Evolutionary conservation across 2,113 vertebrate species (phyloP), one percentile per base, ranked within the genome.

Genomic region (Nerophis lumbriciformis): DNA sequence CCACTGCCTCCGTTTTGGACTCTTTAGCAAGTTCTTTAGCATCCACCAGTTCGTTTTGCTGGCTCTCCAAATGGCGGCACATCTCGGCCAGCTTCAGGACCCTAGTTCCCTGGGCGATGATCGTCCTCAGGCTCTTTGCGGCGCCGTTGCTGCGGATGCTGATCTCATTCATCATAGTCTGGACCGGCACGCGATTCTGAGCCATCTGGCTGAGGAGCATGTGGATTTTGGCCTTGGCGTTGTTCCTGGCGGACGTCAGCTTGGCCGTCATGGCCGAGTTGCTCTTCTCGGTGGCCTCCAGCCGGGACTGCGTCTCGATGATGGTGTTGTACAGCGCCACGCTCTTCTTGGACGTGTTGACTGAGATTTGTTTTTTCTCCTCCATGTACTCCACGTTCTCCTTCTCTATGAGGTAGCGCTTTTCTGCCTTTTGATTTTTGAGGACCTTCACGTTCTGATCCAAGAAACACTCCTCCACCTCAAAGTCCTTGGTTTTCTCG

Each of bases 401-500:
- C 39, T 21, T 19, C 38, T 57, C 55, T 1, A 19, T 39, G 16
- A 57, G 2, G 55, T 57, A 57, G 39, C 55, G 55, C 16, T 57
- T 44, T 5, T 57, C 16, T 1, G 55, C 55, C 39, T 57, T 57
- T 19, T 57, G 55, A 10, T 57, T 57, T 39, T 57, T 57, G n/a
- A 57, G 55, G 39, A 57, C 55, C 55, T 57, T 44, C 39, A 57
- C 55, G 35, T 57, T 57, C 55, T 57, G 55, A 39, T 57, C 55
- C 16, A 57, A 19, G 39, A 57, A 57, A 39, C n/a, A 44, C 16
- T 57, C 55, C 10, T 57, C 55, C 39, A 57, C 55, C 55, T 57
- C 55, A 11, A 57, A 57, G 16, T 38, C 55, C 39, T 57, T 57
- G 10, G n/a, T 57, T 16, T 57, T 57, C 55, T 57, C 55, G 6